phyloP scores from a whole-genome alignment of 2,888 invertebrate genomes.

The Cerceris rybyensis region DNA sequence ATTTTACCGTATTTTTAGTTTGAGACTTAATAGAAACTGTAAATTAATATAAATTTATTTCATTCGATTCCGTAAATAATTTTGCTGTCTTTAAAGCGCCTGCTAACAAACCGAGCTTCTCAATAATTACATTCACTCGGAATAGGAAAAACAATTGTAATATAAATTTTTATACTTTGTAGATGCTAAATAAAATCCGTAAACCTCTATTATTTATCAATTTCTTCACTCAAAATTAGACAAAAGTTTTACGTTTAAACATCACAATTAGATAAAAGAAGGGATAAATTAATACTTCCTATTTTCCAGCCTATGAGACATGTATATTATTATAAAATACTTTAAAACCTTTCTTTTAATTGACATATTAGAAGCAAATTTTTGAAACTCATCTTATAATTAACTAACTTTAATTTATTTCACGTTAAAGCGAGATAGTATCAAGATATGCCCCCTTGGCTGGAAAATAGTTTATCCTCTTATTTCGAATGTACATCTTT shows the following conservation, averaged over 20 bases:
- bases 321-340: constrained; percentile 1
- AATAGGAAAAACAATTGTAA: neutral
- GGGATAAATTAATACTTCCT: constrained; percentile 30
- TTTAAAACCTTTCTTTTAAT: neutral
- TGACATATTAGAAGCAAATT: too few species aligned
- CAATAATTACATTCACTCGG: neutral
- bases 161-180: too few species aligned
- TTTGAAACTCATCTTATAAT: too few species aligned
- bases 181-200: too few species aligned
- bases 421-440: neutral
- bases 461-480: constrained; percentile 28
- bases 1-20: constrained; percentile 26
- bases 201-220: too few species aligned
- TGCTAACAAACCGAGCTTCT: neutral
- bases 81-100: too few species aligned
- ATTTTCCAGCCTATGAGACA: constrained; percentile 45
- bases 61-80: too few species aligned
- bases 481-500: constrained; percentile 81
- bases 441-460: constrained; percentile 19
- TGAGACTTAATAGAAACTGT: neutral
- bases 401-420: neutral
- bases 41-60: neutral
- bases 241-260: neutral
- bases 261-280: neutral
- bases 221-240: too few species aligned